These are phyloP conservation scores for Oasisia sp. DNA, from an alignment of 2,888 invertebrate genomes.

Conservation along the genomic window DNA sequence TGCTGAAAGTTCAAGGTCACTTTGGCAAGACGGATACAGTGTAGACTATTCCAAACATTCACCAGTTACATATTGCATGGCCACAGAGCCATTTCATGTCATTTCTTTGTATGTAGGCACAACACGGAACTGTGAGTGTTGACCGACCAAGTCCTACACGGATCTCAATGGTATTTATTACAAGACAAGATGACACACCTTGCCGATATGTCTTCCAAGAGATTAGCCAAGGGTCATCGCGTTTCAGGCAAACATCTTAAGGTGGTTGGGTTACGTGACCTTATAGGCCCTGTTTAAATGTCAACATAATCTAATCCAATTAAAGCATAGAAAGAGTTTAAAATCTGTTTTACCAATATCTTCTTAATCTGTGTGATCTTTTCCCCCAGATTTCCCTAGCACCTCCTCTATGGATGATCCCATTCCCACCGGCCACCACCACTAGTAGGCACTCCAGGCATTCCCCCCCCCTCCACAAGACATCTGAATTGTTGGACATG, in stretches of 20 bases:
- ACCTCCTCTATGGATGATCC: no score
- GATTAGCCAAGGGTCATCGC: neutral
- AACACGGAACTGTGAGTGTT: neutral
- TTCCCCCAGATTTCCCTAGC: no score
- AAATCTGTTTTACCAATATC: no score
- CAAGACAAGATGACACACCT: neutral
- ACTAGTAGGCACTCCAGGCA: no score
- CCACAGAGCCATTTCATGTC: neutral
- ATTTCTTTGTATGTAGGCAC: neutral
- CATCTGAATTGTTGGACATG: neutral
- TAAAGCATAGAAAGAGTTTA: neutral
- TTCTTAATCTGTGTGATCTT: no score
- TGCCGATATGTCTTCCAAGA: neutral
- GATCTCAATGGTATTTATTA: neutral
- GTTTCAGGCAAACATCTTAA: neutral
- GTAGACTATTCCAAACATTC: neutral
- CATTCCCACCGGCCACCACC: no score
- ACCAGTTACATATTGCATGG: neutral
- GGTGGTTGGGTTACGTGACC: neutral
- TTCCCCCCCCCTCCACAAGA: neutral
- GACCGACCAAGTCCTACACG: neutral
- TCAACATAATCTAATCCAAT: neutral
- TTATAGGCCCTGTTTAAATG: neutral
- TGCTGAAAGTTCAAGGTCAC: neutral
- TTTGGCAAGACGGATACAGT: neutral